Conservation (phyloP, 1,140 invertebrate species). For the Drosophila azteca region DNA sequence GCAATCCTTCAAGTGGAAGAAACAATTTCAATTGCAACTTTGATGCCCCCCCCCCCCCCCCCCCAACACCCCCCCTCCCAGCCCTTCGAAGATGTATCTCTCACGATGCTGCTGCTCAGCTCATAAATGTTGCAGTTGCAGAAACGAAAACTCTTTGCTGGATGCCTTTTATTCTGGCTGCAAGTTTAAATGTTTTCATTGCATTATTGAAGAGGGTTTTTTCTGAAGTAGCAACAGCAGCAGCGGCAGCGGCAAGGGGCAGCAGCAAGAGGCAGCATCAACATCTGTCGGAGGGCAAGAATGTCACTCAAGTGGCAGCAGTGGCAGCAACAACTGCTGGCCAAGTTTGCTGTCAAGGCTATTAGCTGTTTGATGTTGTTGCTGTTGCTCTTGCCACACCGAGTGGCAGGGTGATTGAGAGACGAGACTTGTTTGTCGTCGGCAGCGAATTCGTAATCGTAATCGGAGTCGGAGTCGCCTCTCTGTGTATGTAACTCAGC, state of each 20-base stretch:
- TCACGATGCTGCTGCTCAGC: slow-evolving; percentile 51
- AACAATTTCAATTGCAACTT: slow-evolving; percentile 74
- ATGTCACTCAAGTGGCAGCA: slow-evolving; percentile 65
- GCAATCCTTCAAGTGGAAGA: slow-evolving; percentile 46
- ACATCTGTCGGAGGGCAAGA: slow-evolving; percentile 33
- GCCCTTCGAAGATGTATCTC: slow-evolving; percentile 41
- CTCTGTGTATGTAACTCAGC: not conserved
- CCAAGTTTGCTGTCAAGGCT: slow-evolving; percentile 69
- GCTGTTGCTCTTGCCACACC: slow-evolving; percentile 22
- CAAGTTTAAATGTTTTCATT: slow-evolving; percentile 74
- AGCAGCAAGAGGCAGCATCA: slow-evolving; percentile 10
- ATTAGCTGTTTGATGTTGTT: slow-evolving; percentile 36
- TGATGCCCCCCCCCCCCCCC: slow-evolving; percentile 36
- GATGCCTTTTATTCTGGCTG: slow-evolving; percentile 38
- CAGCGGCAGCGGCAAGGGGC: not conserved
- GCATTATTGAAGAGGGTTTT: slow-evolving; percentile 69
- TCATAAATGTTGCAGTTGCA: slow-evolving; percentile 75
- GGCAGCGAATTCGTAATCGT: slow-evolving; percentile 6
- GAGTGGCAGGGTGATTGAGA: slow-evolving; percentile 11
- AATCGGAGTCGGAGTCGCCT: no score
- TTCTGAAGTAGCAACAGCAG: slow-evolving; percentile 33
- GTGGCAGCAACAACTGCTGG: slow-evolving; percentile 32
- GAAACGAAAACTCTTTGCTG: slow-evolving; percentile 41
- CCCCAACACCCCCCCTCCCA: no score
- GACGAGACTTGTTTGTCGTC: slow-evolving; percentile 26